Percentiles rank a stretch among this genome's conserved stretches.
Conservation (phyloP, 2,113 vertebrate genomes). For the Zosterops japonicus region DNA sequence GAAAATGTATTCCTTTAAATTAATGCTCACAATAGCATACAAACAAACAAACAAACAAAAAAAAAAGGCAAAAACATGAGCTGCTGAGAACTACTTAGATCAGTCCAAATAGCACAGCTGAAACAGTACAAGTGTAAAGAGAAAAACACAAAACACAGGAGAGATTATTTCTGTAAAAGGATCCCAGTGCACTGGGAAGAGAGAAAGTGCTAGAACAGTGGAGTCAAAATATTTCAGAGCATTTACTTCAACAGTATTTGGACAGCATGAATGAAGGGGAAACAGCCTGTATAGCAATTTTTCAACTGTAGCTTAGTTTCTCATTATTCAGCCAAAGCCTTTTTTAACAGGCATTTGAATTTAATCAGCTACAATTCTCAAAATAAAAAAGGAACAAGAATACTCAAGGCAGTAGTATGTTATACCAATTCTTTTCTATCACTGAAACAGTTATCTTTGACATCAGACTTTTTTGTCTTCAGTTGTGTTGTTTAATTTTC, state of each 20-base stretch:
- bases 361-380: not conserved
- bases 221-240: not conserved
- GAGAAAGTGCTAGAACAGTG: not conserved
- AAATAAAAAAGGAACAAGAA: not conserved
- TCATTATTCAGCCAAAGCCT: not conserved
- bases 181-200: not conserved
- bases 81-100: not conserved
- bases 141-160: not conserved
- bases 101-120: not conserved
- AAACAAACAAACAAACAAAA: not conserved
- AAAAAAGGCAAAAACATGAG: not conserved
- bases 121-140: not conserved
- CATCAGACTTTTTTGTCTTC: not conserved
- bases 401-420: not conserved
- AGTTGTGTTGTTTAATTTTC: not conserved
- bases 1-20: not conserved
- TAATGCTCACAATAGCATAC: not conserved
- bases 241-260: not conserved
- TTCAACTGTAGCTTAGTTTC: not conserved
- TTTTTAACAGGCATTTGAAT: not conserved
- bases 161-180: slow-evolving; percentile 12
- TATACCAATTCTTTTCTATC: not conserved
- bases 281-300: not conserved
- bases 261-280: not conserved
- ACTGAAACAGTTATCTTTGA: not conserved